Percentiles rank a stretch among this genome's conserved stretches.
phyloP scores from a whole-genome alignment of 1,140 invertebrate species.

The Drosophila bipectinata region DNA sequence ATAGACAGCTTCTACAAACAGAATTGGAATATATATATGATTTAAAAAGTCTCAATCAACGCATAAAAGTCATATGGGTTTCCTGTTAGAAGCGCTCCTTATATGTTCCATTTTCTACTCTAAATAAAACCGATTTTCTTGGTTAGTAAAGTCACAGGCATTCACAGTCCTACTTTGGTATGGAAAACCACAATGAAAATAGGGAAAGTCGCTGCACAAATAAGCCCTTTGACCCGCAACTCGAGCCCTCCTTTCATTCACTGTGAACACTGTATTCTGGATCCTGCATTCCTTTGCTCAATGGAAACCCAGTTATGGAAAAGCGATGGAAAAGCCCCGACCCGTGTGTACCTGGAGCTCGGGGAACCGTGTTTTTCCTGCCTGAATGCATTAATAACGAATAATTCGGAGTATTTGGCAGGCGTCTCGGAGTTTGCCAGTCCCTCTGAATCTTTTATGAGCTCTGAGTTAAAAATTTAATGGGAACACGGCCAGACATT shows the following conservation, averaged over 20 bases:
- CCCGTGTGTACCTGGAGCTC: constrained; percentile 2
- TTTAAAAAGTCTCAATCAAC: too few relatives aligned
- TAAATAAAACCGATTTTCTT: neutral
- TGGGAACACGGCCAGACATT: constrained; percentile 52
- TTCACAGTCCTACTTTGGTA: neutral
- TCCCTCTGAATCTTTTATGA: constrained; percentile 46
- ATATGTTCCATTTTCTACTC: neutral
- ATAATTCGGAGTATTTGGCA: constrained; percentile 45
- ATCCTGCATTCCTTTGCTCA: neutral
- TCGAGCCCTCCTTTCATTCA: neutral
- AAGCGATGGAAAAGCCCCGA: neutral
- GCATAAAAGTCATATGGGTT: neutral
- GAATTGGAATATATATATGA: too few relatives aligned
- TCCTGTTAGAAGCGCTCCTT: too few relatives aligned
- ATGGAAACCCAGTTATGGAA: neutral
- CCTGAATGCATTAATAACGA: constrained; percentile 46
- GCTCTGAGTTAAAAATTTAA: constrained; percentile 52
- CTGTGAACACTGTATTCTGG: neutral
- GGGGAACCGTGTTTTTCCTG: constrained; percentile 24
- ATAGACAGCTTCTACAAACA: too few relatives aligned
- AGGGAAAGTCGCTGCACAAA: constrained; percentile 3
- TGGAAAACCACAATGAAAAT: neutral
- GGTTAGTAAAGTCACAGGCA: neutral
- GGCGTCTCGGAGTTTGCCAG: constrained; percentile 43
- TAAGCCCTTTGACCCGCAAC: constrained; percentile 3